Evolutionary conservation across 35 echinoderm and acorn worm genomes (phyloP).

Genomic region (Heliocidaris erythrogramma): DNA sequence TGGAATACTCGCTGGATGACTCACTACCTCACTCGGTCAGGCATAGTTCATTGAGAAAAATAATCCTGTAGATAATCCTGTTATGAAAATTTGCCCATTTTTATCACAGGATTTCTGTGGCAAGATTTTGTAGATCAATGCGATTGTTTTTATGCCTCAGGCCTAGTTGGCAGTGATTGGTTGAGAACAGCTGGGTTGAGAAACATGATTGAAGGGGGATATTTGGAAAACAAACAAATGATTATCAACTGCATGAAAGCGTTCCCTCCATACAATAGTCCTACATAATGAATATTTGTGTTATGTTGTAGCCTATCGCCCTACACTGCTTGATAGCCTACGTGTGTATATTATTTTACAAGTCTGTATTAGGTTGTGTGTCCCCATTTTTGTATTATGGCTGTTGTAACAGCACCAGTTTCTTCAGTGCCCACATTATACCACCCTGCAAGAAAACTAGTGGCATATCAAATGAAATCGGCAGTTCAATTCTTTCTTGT

Average conservation of each 20-base stretch:
- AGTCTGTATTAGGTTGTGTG: too few relatives aligned
- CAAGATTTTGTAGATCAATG: neutral
- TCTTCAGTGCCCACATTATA: too few relatives aligned
- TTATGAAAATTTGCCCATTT: neutral
- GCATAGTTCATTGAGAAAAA: slow-evolving; percentile 7
- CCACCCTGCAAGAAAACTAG: too few relatives aligned
- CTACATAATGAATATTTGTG: too few relatives aligned
- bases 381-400: too few relatives aligned
- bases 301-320: too few relatives aligned
- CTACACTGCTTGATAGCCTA: too few relatives aligned
- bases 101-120: neutral
- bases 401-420: too few relatives aligned
- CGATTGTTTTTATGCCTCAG: neutral
- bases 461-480: too few relatives aligned
- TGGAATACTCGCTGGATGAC: neutral
- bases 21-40: neutral
- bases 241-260: neutral
- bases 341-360: too few relatives aligned
- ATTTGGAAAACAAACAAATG: neutral
- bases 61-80: neutral
- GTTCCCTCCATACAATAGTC: neutral
- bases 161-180: neutral
- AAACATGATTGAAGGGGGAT: neutral
- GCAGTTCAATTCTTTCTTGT: too few relatives aligned
- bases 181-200: neutral